Conservation (phyloP, 2,797 vertebrate genomes). For the Danio aesculapii region DNA sequence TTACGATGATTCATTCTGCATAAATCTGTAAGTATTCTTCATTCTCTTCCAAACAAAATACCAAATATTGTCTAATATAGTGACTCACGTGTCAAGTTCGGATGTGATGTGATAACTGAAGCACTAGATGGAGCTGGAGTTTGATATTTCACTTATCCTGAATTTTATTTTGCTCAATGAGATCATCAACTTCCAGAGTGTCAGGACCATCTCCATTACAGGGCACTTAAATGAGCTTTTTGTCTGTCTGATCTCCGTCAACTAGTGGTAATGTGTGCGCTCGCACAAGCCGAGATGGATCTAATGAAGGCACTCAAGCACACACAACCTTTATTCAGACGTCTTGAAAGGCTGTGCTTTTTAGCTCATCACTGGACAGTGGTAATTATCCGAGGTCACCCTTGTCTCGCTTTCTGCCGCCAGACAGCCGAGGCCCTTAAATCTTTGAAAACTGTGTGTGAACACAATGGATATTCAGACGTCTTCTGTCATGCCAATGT, state of each 20-base stretch:
- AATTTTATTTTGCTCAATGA: conserved; percentile 6
- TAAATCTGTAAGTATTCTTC: not conserved
- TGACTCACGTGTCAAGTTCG: not conserved
- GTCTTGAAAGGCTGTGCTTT: conserved; percentile 45
- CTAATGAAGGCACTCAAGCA: conserved; percentile 63
- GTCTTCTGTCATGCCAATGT: conserved; percentile 54
- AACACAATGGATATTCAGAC: conserved; percentile 55
- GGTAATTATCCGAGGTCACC: conserved; percentile 61
- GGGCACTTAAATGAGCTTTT: conserved; percentile 59
- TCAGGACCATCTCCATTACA: conserved; percentile 46
- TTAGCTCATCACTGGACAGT: conserved; percentile 57
- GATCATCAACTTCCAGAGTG: conserved; percentile 44
- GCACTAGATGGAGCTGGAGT: conserved; percentile 59
- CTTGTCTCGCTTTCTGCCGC: conserved; percentile 50
- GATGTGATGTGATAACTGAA: conserved; percentile 27
- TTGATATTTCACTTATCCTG: conserved; percentile 34
- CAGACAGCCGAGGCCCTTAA: conserved; percentile 55
- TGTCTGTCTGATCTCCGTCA: conserved; percentile 61
- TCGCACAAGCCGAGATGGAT: conserved; percentile 52
- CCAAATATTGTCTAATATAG: not conserved
- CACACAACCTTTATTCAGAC: conserved; percentile 58
- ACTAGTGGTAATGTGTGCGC: conserved; percentile 54
- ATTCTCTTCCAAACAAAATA: not conserved
- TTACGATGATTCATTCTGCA: not conserved
- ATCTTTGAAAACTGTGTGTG: conserved; percentile 48